phyloP scores from a whole-genome alignment of 2,888 invertebrate species.

The Auanema freiburgensis region DNA sequence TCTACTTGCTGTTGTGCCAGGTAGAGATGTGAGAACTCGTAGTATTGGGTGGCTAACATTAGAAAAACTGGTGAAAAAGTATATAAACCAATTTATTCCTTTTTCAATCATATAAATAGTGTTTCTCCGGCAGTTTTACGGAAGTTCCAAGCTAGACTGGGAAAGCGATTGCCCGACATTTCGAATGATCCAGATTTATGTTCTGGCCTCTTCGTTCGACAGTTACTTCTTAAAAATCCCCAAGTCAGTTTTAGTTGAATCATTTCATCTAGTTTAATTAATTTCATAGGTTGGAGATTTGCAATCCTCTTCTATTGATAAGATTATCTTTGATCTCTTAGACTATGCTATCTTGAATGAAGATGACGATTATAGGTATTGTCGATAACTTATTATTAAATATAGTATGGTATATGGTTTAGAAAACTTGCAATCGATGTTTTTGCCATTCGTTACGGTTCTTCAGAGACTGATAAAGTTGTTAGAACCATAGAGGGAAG shows the following conservation, averaged over 20 bases:
- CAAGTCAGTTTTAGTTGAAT: constrained; percentile 10
- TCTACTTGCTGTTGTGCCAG: too few relatives aligned
- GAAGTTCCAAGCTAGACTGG: constrained; percentile 30
- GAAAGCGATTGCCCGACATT: constrained; percentile 32
- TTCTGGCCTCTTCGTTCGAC: constrained; percentile 32
- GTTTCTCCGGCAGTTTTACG: constrained; percentile 7
- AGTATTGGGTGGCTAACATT: not conserved
- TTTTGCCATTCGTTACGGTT: constrained; percentile 29
- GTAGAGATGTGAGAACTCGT: too few relatives aligned
- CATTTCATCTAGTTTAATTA: too few relatives aligned
- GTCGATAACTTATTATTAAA: not conserved
- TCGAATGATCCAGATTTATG: constrained; percentile 21
- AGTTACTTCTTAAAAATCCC: constrained; percentile 31
- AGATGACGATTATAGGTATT: constrained; percentile 6
- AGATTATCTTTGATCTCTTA: constrained; percentile 21
- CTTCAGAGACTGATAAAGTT: constrained; percentile 17
- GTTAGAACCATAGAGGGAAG: constrained; percentile 26
- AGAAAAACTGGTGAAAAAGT: not conserved
- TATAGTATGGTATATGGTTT: constrained; percentile 2
- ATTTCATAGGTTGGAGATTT: constrained; percentile 32
- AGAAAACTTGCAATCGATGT: constrained; percentile 29
- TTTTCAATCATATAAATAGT: too few relatives aligned
- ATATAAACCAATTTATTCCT: too few relatives aligned
- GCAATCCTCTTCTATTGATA: constrained; percentile 17
- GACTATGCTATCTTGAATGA: constrained; percentile 22